A percentile compares a stretch with the other conserved stretches of the same genome.
phyloP scores from a whole-genome alignment of 2,888 invertebrate species.

The Andrena dorsata region DNA sequence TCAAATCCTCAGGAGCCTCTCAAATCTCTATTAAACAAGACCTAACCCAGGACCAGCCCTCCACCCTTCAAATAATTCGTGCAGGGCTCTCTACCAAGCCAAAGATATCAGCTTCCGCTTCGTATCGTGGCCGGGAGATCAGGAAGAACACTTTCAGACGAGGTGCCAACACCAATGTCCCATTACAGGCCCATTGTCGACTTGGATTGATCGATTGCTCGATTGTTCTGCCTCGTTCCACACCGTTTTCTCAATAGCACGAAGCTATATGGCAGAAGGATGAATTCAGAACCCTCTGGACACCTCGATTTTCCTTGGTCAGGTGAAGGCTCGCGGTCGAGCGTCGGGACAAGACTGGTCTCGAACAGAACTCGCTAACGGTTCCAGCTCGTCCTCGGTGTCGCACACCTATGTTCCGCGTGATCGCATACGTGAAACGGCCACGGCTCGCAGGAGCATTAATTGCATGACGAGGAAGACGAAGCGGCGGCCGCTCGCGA shows the following conservation, averaged over 20 bases:
- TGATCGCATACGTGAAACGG: slow-evolving; percentile 62
- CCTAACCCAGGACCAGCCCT: background rate
- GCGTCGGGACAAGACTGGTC: slow-evolving; percentile 79
- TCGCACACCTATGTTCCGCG: slow-evolving; percentile 63
- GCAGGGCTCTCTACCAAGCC: background rate
- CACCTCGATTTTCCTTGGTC: slow-evolving; percentile 29
- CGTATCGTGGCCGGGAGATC: too few relatives aligned
- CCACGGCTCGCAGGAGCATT: slow-evolving; percentile 54
- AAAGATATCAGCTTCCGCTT: background rate
- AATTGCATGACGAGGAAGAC: slow-evolving; percentile 56
- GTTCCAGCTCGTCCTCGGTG: slow-evolving; percentile 79
- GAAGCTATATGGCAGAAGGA: slow-evolving; percentile 15
- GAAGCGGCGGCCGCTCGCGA: slow-evolving; percentile 28
- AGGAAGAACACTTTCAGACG: background rate
- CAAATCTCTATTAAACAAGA: background rate
- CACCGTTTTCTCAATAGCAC: background rate
- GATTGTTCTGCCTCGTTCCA: background rate
- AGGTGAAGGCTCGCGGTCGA: slow-evolving; percentile 71
- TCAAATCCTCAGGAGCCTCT: background rate
- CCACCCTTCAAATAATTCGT: background rate
- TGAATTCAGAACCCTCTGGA: slow-evolving; percentile 3
- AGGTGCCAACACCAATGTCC: background rate
- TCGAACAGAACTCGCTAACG: slow-evolving; percentile 80
- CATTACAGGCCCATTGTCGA: background rate
- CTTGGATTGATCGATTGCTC: background rate